Conservation (phyloP, 1,140 invertebrate genomes). For the Temnothorax curvispinosus region DNA sequence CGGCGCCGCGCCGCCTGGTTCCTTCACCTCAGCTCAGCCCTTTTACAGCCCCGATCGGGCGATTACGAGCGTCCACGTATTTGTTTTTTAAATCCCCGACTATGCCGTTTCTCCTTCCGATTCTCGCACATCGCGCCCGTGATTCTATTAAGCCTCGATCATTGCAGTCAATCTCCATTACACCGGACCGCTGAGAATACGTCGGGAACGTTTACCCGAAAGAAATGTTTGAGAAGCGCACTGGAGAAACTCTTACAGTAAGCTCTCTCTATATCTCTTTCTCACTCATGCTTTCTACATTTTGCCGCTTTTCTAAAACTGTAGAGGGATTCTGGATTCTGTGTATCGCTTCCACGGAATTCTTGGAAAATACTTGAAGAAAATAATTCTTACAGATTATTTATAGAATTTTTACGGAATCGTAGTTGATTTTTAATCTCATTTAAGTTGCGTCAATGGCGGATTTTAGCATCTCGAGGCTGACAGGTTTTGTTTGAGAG, state of each 20-base stretch:
- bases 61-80: conserved; percentile 23
- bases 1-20: conserved; percentile 6
- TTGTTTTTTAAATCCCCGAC: conserved; percentile 26
- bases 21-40: conserved; percentile 23
- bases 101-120: conserved; percentile 3
- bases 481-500: neutral
- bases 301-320: neutral
- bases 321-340: neutral
- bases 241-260: neutral
- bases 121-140: neutral
- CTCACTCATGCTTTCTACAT: neutral
- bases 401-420: neutral
- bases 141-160: conserved; percentile 41
- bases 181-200: neutral
- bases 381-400: neutral
- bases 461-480: neutral
- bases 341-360: neutral
- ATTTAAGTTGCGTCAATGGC: neutral
- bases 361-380: neutral
- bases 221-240: neutral
- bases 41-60: conserved; percentile 29
- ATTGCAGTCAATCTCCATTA: conserved; percentile 28
- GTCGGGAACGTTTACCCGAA: neutral
- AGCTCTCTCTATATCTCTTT: neutral
- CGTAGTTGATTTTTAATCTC: neutral